Evolutionary conservation across 1,140 invertebrate genomes (phyloP).

Genomic region (Meloidogyne hapla): DNA sequence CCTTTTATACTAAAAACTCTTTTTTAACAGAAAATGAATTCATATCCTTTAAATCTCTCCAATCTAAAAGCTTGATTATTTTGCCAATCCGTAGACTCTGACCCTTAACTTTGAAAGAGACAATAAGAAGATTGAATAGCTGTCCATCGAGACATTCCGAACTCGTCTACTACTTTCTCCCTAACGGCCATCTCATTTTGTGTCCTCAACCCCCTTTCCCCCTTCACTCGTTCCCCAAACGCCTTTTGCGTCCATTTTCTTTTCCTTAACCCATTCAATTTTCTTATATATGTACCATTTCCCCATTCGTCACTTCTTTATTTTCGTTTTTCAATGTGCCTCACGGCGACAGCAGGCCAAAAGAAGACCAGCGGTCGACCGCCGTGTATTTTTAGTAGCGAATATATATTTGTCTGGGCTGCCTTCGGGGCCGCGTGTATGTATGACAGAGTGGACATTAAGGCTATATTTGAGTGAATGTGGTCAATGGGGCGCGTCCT

Average conservation of each 20-base stretch:
- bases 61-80: neutral
- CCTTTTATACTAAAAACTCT: too few relatives aligned
- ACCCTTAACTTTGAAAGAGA: neutral
- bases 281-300: neutral
- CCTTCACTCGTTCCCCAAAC: constrained; percentile 4
- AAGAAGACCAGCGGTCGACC: neutral
- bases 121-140: neutral
- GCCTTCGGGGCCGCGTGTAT: neutral
- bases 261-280: neutral
- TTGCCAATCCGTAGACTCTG: neutral
- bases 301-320: constrained; percentile 5
- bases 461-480: constrained; percentile 2
- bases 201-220: neutral
- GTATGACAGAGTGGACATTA: neutral
- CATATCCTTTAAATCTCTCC: too few relatives aligned
- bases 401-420: neutral
- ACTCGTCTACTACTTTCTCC: neutral
- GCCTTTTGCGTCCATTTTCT: neutral
- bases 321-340: neutral
- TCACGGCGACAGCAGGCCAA: neutral
- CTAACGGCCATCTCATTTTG: neutral
- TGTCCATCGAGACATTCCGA: neutral
- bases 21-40: too few relatives aligned
- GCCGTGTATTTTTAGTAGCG: neutral
- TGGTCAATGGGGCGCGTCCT: neutral